Evolutionary conservation across 2,888 invertebrate genomes (phyloP).

Genomic region (Megastigmus dorsalis): DNA sequence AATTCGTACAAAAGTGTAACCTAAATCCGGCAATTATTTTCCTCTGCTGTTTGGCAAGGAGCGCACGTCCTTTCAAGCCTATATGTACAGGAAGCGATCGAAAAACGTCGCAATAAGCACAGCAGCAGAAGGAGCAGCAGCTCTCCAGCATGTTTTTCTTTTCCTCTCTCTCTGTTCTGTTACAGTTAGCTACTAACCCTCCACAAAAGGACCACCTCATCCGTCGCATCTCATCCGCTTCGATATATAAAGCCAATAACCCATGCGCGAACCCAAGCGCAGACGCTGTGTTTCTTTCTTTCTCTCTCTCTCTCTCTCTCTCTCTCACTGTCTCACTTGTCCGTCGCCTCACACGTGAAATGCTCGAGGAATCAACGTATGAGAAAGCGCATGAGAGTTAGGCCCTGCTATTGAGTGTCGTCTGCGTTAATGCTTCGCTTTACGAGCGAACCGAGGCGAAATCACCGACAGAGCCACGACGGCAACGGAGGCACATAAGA

Average conservation of each 20-base stretch:
- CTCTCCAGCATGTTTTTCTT: not conserved
- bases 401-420: not conserved
- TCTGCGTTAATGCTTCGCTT: constrained; percentile 1
- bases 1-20: not conserved
- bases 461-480: not conserved
- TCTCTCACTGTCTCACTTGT: not conserved
- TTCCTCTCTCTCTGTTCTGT: not conserved
- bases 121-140: not conserved
- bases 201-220: no score
- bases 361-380: not conserved
- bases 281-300: not conserved
- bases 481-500: not conserved
- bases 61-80: constrained; percentile 17
- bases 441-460: not conserved
- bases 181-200: no score
- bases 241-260: no score
- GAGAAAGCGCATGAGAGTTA: not conserved
- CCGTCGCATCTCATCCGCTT: no score
- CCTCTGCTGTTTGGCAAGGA: constrained; percentile 12
- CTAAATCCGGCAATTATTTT: constrained; percentile 39
- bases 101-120: not conserved
- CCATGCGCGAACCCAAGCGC: no score
- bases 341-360: not conserved
- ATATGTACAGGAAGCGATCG: not conserved
- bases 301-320: not conserved